Evolutionary conservation across 2,888 invertebrate species (phyloP), one percentile per base, ranked within the genome.

Genomic region (Drosophila paracracens): DNA sequence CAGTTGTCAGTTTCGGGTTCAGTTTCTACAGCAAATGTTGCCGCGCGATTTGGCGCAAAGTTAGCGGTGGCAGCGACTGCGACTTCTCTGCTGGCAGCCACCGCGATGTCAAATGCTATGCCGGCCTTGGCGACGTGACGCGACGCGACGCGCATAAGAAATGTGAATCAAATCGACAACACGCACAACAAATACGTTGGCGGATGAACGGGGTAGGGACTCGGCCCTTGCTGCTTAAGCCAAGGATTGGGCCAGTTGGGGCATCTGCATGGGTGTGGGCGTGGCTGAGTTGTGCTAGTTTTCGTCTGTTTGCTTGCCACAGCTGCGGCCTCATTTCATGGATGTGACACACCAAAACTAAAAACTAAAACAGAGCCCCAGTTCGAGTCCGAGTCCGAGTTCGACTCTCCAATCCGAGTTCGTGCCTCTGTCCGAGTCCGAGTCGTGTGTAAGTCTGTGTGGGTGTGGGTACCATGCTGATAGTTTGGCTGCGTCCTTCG

Each of bases 161-260:
- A 82, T 76, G 77, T 68, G 86, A 86, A 79, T 79, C 77, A 82
- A 86, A 83, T 83, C 81, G 84, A 82, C 75, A 81, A 72, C 73
- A 86, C 84, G 82, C 86, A 86, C 82, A 70, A 65, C 67, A 81
- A 61, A 74, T 71, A 73, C 82, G 78, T 71, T 75, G 82, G 70
- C 68, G 61, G 48, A 51, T 40, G 59, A 46, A 54, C 66, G 54
- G 35, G 52, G 66, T 38, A 25, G 33, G 52, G 40, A 46, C 46
- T 8, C 8, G 21, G 46, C 21, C 7, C 7, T 29, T 29, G 6
- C 11, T 11, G 54, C 18, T 27, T 27, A 33, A 31, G 58, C 64
- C 58, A 58, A 51, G 36, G 50, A 36, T 53, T 74, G 58, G 63
- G 69, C 70, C 56, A 62, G 52, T 43, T 60, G 31, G 52, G 61